phyloP scores from a whole-genome alignment of 2,888 invertebrate species.

The Lasioglossum leucozonium region DNA sequence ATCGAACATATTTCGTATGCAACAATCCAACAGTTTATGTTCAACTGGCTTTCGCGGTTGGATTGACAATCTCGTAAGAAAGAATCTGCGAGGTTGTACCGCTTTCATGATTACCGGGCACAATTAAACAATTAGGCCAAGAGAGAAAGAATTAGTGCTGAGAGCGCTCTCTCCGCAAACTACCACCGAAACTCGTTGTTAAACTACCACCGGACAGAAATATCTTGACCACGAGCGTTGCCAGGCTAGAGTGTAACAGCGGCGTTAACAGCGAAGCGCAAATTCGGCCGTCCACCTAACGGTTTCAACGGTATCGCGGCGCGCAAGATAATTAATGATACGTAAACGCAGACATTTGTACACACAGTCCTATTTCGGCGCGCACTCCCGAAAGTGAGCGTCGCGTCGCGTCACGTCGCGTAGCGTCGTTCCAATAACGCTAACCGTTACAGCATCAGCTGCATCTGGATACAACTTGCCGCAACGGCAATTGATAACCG shows the following conservation, averaged over 20 bases:
- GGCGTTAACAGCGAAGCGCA: slow-evolving; percentile 36
- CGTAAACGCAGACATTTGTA: slow-evolving; percentile 59
- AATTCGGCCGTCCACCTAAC: slow-evolving; percentile 41
- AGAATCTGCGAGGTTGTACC: not conserved
- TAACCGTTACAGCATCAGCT: slow-evolving; percentile 35
- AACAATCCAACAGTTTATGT: too few relatives aligned
- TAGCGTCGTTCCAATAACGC: slow-evolving; percentile 50
- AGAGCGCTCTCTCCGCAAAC: not conserved
- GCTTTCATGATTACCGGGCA: not conserved
- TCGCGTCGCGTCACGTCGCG: too few relatives aligned
- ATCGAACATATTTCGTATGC: too few relatives aligned
- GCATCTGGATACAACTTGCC: slow-evolving; percentile 48
- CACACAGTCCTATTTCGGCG: slow-evolving; percentile 44
- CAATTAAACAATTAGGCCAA: not conserved
- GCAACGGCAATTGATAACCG: slow-evolving; percentile 51
- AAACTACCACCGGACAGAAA: slow-evolving; percentile 3
- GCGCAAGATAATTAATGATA: slow-evolving; percentile 56
- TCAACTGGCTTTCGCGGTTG: too few relatives aligned
- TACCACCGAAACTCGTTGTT: slow-evolving; percentile 20
- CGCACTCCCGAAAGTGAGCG: slow-evolving; percentile 48
- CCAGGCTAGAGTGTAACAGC: not conserved
- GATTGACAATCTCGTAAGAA: not conserved
- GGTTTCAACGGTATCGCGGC: slow-evolving; percentile 36
- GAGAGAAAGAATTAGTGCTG: slow-evolving; percentile 3
- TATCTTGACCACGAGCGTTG: not conserved